Evolutionary conservation across 2,888 invertebrate species (phyloP).

Genomic region (Lysandra bellargus): DNA sequence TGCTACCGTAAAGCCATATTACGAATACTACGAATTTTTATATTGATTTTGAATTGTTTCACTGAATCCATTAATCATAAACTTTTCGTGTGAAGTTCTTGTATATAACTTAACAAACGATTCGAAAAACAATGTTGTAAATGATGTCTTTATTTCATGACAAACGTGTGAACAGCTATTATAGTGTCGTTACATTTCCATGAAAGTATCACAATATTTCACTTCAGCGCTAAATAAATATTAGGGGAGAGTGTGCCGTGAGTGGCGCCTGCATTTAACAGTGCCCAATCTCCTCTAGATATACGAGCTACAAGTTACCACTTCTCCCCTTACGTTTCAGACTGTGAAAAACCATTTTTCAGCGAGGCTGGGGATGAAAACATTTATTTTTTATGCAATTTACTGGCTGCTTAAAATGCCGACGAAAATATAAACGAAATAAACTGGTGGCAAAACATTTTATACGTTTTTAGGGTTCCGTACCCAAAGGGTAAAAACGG

Average conservation of each 20-base stretch:
- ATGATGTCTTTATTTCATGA: neutral
- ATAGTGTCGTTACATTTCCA: neutral
- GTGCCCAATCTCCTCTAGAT: slow-evolving; percentile 31
- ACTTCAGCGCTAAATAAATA: slow-evolving; percentile 28
- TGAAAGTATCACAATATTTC: slow-evolving; percentile 3
- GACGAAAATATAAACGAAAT: neutral
- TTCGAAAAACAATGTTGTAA: neutral
- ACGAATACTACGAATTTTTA: neutral
- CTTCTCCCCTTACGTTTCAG: slow-evolving; percentile 16
- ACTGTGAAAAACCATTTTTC: neutral
- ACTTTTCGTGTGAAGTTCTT: neutral
- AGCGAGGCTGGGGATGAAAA: neutral
- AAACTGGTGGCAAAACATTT: neutral
- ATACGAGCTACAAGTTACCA: slow-evolving; percentile 32
- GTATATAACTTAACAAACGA: neutral
- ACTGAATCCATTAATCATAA: neutral
- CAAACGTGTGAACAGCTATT: slow-evolving; percentile 1
- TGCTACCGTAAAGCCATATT: too few species aligned
- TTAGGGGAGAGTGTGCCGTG: slow-evolving; percentile 18
- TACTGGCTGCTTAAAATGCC: slow-evolving; percentile 5
- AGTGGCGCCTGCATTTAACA: slow-evolving; percentile 36
- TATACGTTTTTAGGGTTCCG: neutral
- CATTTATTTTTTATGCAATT: slow-evolving; percentile 25
- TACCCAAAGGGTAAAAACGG: too few species aligned
- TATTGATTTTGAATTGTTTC: neutral